Base-by-base conservation (phyloP, 2,113 vertebrate species). In the Corythaixoides concolor region DNA sequence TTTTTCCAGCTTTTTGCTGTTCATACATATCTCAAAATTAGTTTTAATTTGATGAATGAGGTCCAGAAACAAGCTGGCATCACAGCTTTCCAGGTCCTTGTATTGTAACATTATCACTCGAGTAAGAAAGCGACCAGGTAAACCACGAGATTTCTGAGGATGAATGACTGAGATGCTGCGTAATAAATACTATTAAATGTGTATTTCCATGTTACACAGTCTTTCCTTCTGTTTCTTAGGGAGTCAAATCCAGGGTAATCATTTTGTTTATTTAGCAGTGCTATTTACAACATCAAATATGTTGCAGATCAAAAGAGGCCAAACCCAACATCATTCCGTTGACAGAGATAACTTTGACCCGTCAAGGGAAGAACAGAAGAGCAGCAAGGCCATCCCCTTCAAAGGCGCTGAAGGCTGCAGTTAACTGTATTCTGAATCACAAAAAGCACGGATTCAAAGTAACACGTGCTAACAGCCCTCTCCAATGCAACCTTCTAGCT, bases 391-490 rank as follows among this genome's bases (percentile, higher is more conserved):
- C 89, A 63, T 60, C 13, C 24, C 35, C 17, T 92, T 94, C 74
- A 93, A 87, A 88, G 41, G 63, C 2, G 0, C 32, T 67, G 87
- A 90, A 92, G 41, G 52, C 58, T 96, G n/a, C 74, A 85, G 50
- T 81, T 86, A 64, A 37, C 72, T 92, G 5, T 89, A 35, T 66
- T 72, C 58, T 62, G 59, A 95, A 91, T 62, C 64, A 91, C 6
- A 79, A 94, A 95, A 82, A 63, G 30, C 69, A 72, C 32, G 41
- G 41, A 93, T 78, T 92, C 89, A 92, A 94, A 92, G 58, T 52
- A 95, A 82, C 45, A 69, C 1, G 0, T 88, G 80, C 58, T 77
- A 89, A 72, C 66, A 93, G 33, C 18, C 49, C 35, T 82, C 58
- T 82, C 45, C 45, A 41, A 24, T 33, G 32, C 81, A 95, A 78